Conservation (phyloP, 1,140 invertebrate species). For the Microvelia longipes region DNA sequence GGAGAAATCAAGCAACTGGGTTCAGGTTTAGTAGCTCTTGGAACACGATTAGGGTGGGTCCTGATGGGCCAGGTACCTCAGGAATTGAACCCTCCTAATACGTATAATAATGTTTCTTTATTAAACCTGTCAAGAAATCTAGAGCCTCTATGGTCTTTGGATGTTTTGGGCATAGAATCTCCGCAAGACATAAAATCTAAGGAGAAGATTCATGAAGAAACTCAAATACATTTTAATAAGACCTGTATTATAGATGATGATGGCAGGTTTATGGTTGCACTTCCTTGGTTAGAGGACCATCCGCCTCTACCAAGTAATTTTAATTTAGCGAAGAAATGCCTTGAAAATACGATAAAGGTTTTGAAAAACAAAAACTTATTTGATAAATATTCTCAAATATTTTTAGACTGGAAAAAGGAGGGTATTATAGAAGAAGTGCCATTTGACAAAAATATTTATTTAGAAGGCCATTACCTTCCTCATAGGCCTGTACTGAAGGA, state of each 20-base stretch:
- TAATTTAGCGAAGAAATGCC: not conserved
- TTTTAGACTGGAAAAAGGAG: not conserved
- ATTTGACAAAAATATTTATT: not conserved
- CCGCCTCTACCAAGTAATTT: not conserved
- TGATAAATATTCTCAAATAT: not conserved
- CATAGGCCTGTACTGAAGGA: not conserved
- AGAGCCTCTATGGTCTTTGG: not conserved
- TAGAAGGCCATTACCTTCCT: conserved; percentile 1
- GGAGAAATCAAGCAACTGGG: not conserved
- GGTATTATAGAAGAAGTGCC: not conserved
- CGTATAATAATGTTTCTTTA: not conserved
- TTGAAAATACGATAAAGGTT: not conserved
- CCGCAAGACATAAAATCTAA: not conserved
- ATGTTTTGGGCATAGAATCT: not conserved
- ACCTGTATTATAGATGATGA: not conserved
- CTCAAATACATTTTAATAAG: not conserved
- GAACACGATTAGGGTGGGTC: not conserved
- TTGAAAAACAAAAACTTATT: not conserved
- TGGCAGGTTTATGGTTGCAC: not conserved
- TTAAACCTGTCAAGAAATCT: not conserved
- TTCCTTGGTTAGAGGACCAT: not conserved
- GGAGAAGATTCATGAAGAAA: not conserved
- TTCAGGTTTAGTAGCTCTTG: not conserved
- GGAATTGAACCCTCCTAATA: not conserved
- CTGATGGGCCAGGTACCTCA: not conserved